Evolutionary conservation across 1,140 invertebrate species (phyloP), one percentile per base, ranked within the genome.

Genomic region (Cydia amplana): DNA sequence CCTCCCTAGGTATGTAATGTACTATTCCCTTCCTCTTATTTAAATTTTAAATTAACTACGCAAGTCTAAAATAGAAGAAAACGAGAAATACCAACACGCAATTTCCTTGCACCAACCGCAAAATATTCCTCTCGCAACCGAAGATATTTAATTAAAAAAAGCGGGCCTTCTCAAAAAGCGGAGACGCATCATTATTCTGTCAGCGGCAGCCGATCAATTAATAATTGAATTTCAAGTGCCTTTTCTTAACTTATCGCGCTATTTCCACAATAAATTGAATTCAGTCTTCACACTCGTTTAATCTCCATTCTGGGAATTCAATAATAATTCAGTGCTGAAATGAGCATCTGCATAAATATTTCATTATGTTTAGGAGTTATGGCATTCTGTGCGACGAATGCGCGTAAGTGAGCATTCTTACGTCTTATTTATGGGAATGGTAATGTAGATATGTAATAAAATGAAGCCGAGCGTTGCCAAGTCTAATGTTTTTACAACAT

Each of bases 231-330:
- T 77, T 63, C 51, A 72, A 75, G 64, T 73, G 76, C 83, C 81
- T 83, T 85, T 85, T 83, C 80, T 80, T 85, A 82, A 85, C 82
- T 80, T 82, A 82, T 83, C 79, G 81, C 79, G 78, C 40, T 74
- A 78, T 76, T 63, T 36, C 73, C 63, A 79, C 77, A 79, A 81
- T 83, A 83, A 83, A 83, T 83, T 83, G 77, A 80, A 81, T 85
- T 82, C 79, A 51, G 36, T 40, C 78, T 74, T 79, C 80, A 76
- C 73, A 74, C 77, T 85, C 82, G 78, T 82, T 85, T 85, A 85
- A 49, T 74, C 32, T 74, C 16, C 55, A 60, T 60, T 60, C 20
- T 60, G 20, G 20, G 55, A 23, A 60, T 60, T 60, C 55, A 60
- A 60, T 60, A 60, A 12, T 55, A n/a, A n/a, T n/a, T n/a, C n/a